These are phyloP conservation scores for Illadopsis cleaveri DNA, from an alignment of 2,113 vertebrate species.

Conservation along the genomic window DNA sequence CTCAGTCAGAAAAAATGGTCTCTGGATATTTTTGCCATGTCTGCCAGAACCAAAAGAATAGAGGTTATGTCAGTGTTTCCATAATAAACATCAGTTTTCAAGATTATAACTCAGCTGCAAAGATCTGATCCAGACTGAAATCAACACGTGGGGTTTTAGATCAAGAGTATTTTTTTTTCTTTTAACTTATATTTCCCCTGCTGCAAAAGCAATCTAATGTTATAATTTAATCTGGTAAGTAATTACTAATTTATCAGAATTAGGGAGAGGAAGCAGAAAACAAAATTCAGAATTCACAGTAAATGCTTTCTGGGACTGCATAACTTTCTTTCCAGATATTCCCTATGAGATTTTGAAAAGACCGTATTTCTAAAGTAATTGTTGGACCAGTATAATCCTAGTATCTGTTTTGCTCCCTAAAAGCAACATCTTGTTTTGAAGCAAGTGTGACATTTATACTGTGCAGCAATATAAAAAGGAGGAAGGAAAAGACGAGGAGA, in stretches of 20 bases:
- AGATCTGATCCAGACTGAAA: constrained; percentile 25
- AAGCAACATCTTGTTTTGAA: not conserved
- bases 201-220: not conserved
- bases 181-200: not conserved
- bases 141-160: not conserved
- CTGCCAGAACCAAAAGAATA: constrained; percentile 45
- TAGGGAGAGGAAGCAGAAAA: not conserved
- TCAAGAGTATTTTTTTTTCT: not conserved
- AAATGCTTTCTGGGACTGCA: not conserved
- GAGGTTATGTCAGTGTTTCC: constrained; percentile 61
- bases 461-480: not conserved
- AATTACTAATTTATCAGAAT: not conserved
- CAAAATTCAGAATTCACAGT: not conserved
- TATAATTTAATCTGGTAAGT: not conserved
- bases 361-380: not conserved
- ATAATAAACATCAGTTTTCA: constrained; percentile 50
- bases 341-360: not conserved
- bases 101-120: constrained; percentile 22
- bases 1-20: constrained; percentile 26
- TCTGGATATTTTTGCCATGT: constrained; percentile 30
- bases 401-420: not conserved
- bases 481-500: not conserved
- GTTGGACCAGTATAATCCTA: not conserved
- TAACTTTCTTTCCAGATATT: not conserved
- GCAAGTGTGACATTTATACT: not conserved